phyloP scores from a whole-genome alignment of 2,797 vertebrate genomes.

The Petrocephalus sullivani region DNA sequence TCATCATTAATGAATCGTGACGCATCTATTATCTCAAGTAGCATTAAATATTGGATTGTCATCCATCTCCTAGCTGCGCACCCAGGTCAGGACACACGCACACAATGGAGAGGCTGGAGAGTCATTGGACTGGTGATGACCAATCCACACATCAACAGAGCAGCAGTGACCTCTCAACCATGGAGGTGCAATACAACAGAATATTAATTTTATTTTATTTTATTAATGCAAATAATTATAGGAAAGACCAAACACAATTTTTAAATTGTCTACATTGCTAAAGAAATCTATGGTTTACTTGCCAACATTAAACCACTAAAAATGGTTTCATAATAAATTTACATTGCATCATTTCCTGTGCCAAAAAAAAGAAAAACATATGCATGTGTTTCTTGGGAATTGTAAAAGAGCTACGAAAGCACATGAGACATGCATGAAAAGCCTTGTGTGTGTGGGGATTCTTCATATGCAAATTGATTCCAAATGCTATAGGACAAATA shows the following conservation, averaged over 20 bases:
- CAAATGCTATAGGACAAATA: not conserved
- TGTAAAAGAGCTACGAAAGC: not conserved
- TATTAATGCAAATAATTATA: not conserved
- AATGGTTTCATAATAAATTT: not conserved
- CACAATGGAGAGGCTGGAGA: not conserved
- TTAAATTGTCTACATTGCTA: not conserved
- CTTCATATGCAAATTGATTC: not conserved
- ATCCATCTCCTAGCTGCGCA: not conserved
- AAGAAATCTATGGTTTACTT: not conserved
- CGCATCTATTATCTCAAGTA: too few relatives aligned
- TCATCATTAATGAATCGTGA: too few relatives aligned
- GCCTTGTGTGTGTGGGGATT: not conserved
- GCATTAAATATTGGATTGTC: not conserved
- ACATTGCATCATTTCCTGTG: not conserved
- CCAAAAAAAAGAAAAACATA: not conserved
- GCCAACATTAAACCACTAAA: not conserved
- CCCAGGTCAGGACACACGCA: not conserved
- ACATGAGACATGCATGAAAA: not conserved
- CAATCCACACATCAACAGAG: not conserved
- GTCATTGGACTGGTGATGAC: not conserved
- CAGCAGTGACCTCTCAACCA: not conserved
- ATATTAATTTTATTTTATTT: not conserved
- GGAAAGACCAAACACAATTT: not conserved
- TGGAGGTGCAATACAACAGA: not conserved
- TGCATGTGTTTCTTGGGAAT: not conserved